phyloP scores from a whole-genome alignment of 2,888 invertebrate genomes.

The Pemphredon lugubris region DNA sequence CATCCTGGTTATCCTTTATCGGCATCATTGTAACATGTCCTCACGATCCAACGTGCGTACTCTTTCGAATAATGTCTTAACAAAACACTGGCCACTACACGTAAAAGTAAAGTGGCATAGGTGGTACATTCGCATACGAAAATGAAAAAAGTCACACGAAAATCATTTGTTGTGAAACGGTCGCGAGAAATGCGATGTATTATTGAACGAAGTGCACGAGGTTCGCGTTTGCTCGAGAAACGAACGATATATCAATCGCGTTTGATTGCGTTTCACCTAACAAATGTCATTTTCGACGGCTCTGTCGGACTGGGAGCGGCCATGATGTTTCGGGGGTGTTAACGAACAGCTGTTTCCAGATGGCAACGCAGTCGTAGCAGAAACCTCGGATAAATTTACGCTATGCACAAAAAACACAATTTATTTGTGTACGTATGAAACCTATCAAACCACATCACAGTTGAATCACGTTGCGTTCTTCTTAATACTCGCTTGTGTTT shows the following conservation, averaged over 20 bases:
- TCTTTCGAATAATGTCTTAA: conserved; percentile 47
- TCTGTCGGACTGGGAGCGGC: conserved; percentile 72
- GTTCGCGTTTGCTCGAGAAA: conserved; percentile 12
- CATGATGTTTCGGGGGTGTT: conserved; percentile 71
- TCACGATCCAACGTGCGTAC: conserved; percentile 68
- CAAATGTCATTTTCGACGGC: conserved; percentile 67
- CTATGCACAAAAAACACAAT: not conserved
- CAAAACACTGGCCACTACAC: conserved; percentile 59
- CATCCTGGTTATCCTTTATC: conserved; percentile 96
- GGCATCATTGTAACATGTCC: conserved; percentile 89
- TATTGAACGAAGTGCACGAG: conserved; percentile 4
- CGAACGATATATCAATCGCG: no score
- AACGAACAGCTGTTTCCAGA: conserved; percentile 70
- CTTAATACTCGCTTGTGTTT: no score
- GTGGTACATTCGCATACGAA: conserved; percentile 55
- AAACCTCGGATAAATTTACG: conserved; percentile 20
- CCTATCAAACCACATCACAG: no score
- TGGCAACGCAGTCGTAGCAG: conserved; percentile 44
- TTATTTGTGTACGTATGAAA: no score
- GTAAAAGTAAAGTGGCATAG: conserved; percentile 56
- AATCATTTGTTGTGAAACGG: conserved; percentile 24
- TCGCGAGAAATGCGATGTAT: conserved; percentile 14
- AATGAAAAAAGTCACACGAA: conserved; percentile 39
- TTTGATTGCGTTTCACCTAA: conserved; percentile 53
- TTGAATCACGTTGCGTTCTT: no score